Evolutionary conservation across 2,888 invertebrate genomes (phyloP), one percentile per base, ranked within the genome.

Genomic region (Theretra japonica): DNA sequence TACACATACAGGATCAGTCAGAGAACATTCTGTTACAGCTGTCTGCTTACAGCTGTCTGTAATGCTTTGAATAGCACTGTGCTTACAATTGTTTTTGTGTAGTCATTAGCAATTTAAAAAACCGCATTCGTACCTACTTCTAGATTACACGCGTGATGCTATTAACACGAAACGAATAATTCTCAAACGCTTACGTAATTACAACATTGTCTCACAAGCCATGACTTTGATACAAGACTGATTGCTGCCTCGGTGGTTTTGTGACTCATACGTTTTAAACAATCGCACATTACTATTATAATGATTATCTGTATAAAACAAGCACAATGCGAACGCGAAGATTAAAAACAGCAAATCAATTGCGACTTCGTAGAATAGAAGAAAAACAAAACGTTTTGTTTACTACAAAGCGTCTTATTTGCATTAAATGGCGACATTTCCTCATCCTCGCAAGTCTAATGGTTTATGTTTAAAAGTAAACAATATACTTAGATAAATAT

Each of bases 201-300:
- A 57, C 41, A 69, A 48, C 48, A 65, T 21, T 65, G 65, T 65
- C 41, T 65, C 65, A 48, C 48, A 23, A 65, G 65, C 65, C 65
- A 41, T 48, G 65, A 65, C 65, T 65, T 65, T 65, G 65, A 65
- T 65, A 41, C 23, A 23, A 41, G 23, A 48, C 15, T 65, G 65
- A 48, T 65, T 65, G 65, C 60, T 65, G 65, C 60, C 50, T 53
- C 53, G 30, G 62, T 53, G 30, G 60, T 68, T 68, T 19, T 53
- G 17, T 83, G 82, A 84, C 72, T 82, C 82, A 82, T 72, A 56
- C 28, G 70, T 73, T 78, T 76, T 74, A 78, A 76, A 76, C 75
- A 79, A 80, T 73, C 75, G 76, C 73, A 81, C 79, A 82, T 79
- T 81, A 73, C 76, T 74, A 73, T 79, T 81, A 83, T 84, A 82